Conservation (phyloP, 2,797 vertebrate species). For the Trichosurus vulpecula region DNA sequence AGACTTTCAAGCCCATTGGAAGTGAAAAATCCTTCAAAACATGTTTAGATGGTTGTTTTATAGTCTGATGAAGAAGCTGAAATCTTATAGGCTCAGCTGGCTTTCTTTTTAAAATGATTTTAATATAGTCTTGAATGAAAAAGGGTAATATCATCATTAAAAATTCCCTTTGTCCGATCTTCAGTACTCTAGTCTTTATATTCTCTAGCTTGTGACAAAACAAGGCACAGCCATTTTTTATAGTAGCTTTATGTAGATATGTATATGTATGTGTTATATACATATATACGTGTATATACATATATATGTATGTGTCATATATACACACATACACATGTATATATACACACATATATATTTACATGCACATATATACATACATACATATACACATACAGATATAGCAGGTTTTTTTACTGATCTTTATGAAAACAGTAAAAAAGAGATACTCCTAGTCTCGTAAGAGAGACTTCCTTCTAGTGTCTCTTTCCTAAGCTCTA, state of each 20-base stretch:
- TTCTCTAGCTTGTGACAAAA: neutral
- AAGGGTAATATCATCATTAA: neutral
- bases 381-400: no score
- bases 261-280: neutral
- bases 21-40: neutral
- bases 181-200: neutral
- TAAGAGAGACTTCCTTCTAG: neutral
- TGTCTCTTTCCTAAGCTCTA: neutral
- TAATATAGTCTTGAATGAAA: neutral
- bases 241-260: neutral
- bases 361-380: no score
- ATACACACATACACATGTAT: no score
- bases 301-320: no score
- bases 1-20: neutral
- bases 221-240: neutral
- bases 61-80: neutral
- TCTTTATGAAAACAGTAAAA: neutral
- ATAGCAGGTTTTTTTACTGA: neutral
- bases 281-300: no score
- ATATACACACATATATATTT: no score
- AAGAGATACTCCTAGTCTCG: neutral
- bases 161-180: neutral
- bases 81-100: neutral
- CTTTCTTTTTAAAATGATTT: neutral
- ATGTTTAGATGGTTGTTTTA: neutral